Evolutionary conservation across 2,888 invertebrate genomes (phyloP).

Genomic region (Acanthosepion pharaonis): DNA sequence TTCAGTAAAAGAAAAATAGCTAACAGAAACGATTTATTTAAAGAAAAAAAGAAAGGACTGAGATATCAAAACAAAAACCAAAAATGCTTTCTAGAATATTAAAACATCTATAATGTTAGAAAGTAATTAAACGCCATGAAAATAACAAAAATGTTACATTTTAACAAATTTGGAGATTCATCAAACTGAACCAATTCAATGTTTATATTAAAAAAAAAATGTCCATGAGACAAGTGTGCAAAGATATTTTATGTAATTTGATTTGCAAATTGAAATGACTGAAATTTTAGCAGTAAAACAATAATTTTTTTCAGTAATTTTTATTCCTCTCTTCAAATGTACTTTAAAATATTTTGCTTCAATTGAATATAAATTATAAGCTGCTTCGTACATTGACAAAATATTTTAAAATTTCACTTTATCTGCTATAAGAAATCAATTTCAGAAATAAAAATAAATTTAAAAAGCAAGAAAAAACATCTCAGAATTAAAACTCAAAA

Average conservation of each 20-base stretch:
- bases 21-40: too few relatives aligned
- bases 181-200: neutral
- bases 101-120: too few relatives aligned
- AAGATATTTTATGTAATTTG: neutral
- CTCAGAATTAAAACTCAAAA: neutral
- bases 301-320: neutral
- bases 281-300: neutral
- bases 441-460: neutral
- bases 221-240: neutral
- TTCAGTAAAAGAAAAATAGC: too few relatives aligned
- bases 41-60: too few relatives aligned
- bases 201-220: neutral
- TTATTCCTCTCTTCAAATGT: neutral
- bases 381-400: neutral
- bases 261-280: neutral
- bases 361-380: neutral
- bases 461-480: neutral
- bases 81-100: too few relatives aligned
- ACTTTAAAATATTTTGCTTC: neutral
- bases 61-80: too few relatives aligned
- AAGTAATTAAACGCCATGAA: too few relatives aligned
- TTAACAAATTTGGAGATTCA: neutral
- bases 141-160: too few relatives aligned
- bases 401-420: neutral
- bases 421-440: neutral